Evolutionary conservation across 2,113 vertebrate genomes (phyloP), one percentile per base, ranked within the genome.

Genomic region (Pygoscelis adeliae): DNA sequence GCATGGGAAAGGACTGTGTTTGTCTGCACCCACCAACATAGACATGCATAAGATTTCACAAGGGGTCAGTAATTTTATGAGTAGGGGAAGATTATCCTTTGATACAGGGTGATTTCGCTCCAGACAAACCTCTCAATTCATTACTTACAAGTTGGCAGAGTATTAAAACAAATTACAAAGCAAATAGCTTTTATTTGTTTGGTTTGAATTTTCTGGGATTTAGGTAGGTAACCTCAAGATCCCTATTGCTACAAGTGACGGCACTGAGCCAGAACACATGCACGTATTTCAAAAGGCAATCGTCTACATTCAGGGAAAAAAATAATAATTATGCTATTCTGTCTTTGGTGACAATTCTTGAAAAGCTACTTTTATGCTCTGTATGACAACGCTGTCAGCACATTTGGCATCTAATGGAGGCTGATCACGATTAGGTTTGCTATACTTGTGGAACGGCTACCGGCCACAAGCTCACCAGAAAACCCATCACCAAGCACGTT

Each of bases 211-310:
- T 55, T 76, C 44, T 52, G 22, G 38, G 27, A 32, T 78, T 63
- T 36, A 18, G 6, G 10, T 15, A 8, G 12, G 27, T 29, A 52
- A 44, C 6, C 10, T 38, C 34, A 58, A 50, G 42, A 38, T 25
- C 46, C 22, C 44, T 38, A 6, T 8, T n/a, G 34, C 56, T 76
- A 44, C 36, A 59, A 52, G 27, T 4, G 6, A 44, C 49, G n/a
- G 49, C 25, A 36, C 27, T 0, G 4, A 85, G 55, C 36, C 65
- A 73, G 34, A 49, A 85, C 2, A 34, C 1, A 0, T 0, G 0
- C 5, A 61, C 1, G 0, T 34, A 52, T 18, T 47, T 50, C 70
- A 65, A 30, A 73, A 58, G 40, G n/a, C 29, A 49, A 29, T 11
- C 10, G 47, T 32, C n/a, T 58, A 44, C 2, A 0, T 27, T 50